Evolutionary conservation across 2,888 invertebrate genomes (phyloP).

Genomic region (Rhyacophila evoluta): DNA sequence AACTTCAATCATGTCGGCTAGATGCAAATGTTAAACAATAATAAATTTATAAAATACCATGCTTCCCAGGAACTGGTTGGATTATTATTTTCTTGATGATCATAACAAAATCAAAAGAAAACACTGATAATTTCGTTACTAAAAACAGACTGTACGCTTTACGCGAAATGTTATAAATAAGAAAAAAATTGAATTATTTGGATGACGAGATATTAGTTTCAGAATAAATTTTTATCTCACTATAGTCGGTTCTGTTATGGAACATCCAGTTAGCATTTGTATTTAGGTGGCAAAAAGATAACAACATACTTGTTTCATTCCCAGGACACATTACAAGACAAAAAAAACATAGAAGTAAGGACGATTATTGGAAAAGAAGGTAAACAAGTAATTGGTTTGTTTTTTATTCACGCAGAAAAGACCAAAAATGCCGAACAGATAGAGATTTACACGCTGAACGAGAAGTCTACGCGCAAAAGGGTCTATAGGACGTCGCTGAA

Average conservation of each 20-base stretch:
- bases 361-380: constrained; percentile 51
- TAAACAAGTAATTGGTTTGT: constrained; percentile 54
- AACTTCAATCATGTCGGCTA: background rate
- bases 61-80: too few species aligned
- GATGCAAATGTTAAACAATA: background rate
- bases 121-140: background rate
- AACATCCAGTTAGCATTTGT: background rate
- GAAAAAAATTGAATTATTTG: too few species aligned
- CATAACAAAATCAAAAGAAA: too few species aligned
- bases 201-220: too few species aligned
- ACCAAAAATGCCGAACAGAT: constrained; percentile 80
- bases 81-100: too few species aligned
- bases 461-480: constrained; percentile 72
- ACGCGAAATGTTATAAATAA: too few species aligned
- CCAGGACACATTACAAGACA: background rate
- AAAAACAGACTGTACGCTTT: too few species aligned
- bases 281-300: background rate
- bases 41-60: too few species aligned
- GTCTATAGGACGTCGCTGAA: constrained; percentile 73
- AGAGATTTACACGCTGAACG: constrained; percentile 75
- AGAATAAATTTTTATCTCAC: too few species aligned
- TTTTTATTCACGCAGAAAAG: constrained; percentile 70
- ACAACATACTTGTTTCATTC: background rate
- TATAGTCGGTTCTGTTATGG: too few species aligned
- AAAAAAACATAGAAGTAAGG: constrained; percentile 36